phyloP scores from a whole-genome alignment of 2,113 vertebrate genomes.

The Lophius piscatorius region DNA sequence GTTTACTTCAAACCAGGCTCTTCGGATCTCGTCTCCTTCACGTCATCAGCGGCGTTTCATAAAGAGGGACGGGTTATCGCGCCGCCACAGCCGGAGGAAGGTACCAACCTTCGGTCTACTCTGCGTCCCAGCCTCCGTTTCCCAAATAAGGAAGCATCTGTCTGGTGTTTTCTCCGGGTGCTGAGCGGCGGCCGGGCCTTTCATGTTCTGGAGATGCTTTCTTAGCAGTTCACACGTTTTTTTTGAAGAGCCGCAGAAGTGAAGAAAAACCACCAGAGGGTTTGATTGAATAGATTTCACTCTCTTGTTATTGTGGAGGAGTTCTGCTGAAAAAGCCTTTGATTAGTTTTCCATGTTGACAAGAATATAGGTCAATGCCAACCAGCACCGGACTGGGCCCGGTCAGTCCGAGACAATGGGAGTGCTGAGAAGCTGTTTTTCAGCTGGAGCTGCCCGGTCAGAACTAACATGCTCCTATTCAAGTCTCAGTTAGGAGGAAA shows the following conservation, averaged over 20 bases:
- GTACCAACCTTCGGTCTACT: constrained; percentile 71
- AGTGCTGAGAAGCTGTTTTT: constrained; percentile 6
- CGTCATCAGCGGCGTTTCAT: constrained; percentile 46
- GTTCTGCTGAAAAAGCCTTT: constrained; percentile 9
- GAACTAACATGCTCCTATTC: constrained; percentile 31
- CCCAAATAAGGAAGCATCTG: constrained; percentile 80
- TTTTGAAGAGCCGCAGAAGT: constrained; percentile 11
- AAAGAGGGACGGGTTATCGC: constrained; percentile 48
- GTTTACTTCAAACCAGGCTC: constrained; percentile 62
- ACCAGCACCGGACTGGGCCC: background rate
- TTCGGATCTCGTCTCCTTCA: constrained; percentile 57
- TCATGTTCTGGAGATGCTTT: constrained; percentile 33
- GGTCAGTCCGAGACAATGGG: background rate
- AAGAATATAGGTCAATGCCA: constrained; percentile 23
- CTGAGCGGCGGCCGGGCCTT: constrained; percentile 33
- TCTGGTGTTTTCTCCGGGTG: constrained; percentile 54
- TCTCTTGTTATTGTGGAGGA: constrained; percentile 24
- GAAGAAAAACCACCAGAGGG: constrained; percentile 13
- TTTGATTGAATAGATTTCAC: constrained; percentile 25
- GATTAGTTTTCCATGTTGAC: constrained; percentile 42
- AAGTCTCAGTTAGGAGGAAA: background rate
- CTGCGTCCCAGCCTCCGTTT: constrained; percentile 50
- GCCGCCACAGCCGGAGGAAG: constrained; percentile 50
- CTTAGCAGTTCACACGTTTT: constrained; percentile 5
- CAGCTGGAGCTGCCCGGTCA: constrained; percentile 18